Evolutionary conservation across 2,797 vertebrate species (phyloP), one percentile per base, ranked within the genome.

Genomic region (Acrossocheilus wenchowensis): DNA sequence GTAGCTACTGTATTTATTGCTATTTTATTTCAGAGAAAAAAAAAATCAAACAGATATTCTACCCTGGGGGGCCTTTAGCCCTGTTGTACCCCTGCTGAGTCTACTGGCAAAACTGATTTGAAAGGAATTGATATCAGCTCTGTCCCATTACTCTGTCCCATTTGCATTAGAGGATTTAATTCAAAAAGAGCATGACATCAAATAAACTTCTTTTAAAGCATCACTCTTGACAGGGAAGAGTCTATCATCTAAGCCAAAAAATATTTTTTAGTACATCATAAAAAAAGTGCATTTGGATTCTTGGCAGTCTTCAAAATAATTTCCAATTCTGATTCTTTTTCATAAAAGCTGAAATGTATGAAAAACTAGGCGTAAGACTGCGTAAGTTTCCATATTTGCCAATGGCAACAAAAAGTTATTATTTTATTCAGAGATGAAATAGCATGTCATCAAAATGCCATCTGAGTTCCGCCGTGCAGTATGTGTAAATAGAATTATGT

Each of bases 401-500:
- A 74, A 64, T 86, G 84, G 84, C 69, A 86, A 86, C 78, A 86
- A 86, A 86, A 86, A 81, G 78, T 86, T 84, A 74, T 74, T 79
- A 86, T 86, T 81, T 62, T 54, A 74, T 86, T 81, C 69, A 52
- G 43, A 81, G 69, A 86, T 81, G 68, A 86, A 86, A 74, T 81
- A 81, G 74, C 69, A 41, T 86, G 78, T 81, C 69, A 64, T 81
- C 69, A 81, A 86, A 86, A 86, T 74, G 69, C 78, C 66, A 73
- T 81, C 66, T 10, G 8, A 72, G 66, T 64, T 62, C 23, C 4
- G 7, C 57, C 11, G 4, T 66, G 78, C 43, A 23, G 83, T 79
- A 81, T 73, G 78, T 86, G 78, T 81, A 81, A 86, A 86, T 86
- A 86, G 84, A 86, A 86, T 86, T 86, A 86, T 86, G 84, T 86